phyloP scores from a whole-genome alignment of 64 coral and sea anemone species.

The Montipora foliosa region DNA sequence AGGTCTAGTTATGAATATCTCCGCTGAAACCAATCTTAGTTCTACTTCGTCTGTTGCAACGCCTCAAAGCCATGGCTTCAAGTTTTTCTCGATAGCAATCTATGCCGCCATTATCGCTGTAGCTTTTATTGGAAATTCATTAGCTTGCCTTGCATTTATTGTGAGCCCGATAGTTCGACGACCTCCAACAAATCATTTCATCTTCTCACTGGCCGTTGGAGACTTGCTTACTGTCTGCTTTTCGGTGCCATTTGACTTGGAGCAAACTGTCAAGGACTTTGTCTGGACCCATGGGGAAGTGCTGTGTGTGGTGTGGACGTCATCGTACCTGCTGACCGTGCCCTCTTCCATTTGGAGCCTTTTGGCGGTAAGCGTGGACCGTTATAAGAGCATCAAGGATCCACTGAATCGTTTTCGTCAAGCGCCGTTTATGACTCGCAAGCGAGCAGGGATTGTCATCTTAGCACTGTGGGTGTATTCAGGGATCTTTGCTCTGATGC shows the following conservation, averaged over 20 bases:
- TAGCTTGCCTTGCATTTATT: constrained; percentile 56
- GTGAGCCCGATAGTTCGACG: constrained; percentile 30
- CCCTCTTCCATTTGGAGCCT: constrained; percentile 89
- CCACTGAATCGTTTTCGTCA: constrained; percentile 82
- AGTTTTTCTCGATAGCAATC: constrained; percentile 1
- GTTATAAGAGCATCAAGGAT: constrained; percentile 83
- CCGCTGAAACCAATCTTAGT: not conserved
- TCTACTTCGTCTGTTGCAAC: not conserved
- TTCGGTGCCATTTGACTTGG: constrained; percentile 80
- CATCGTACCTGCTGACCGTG: constrained; percentile 80
- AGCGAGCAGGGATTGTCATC: constrained; percentile 67
- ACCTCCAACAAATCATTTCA: constrained; percentile 66
- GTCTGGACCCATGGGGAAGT: constrained; percentile 74
- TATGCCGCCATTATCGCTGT: constrained; percentile 17
- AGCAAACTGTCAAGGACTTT: constrained; percentile 62
- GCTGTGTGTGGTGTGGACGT: constrained; percentile 76
- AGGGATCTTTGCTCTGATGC: constrained; percentile 71
- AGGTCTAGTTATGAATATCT: constrained; percentile 9
- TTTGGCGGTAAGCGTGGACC: constrained; percentile 87
- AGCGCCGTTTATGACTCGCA: constrained; percentile 84
- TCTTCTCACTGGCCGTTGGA: constrained; percentile 56
- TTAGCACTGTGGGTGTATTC: constrained; percentile 75
- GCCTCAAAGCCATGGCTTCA: not conserved
- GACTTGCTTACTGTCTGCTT: constrained; percentile 53
- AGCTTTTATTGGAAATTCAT: constrained; percentile 34